Evolutionary conservation across 2,113 vertebrate genomes (phyloP), one percentile per base, ranked within the genome.

Genomic region (Chamaetylas fuelleborni): DNA sequence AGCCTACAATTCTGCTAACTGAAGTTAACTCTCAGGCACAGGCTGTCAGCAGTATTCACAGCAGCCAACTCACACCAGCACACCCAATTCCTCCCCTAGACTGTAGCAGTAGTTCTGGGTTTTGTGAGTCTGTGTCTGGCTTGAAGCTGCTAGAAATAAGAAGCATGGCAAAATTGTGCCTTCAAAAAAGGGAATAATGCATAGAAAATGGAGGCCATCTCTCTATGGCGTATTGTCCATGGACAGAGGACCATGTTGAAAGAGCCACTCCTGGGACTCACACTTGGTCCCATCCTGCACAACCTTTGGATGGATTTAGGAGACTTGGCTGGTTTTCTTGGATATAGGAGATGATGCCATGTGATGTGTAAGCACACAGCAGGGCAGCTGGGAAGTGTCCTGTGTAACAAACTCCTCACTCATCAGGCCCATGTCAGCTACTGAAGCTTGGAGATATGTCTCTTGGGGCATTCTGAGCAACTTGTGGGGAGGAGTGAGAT

Each of bases 21-120:
- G 11, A 29, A 65, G 33, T 19, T 19, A 56, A 28, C 15, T 61
- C 28, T 62, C 2, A 12, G 54, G 22, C 73, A 45, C 0, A 0
- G 38, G 33, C 57, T 51, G 36, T 62, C 15, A 58, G 61, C 25
- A 38, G n/a, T 4, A 7, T 42, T 65, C 53, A 47, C 9, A 62
- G 51, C 28, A 58, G 51, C 47, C 34, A 45, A 24, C 19, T 6
- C 20, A 72, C 51, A 77, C 6, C 40, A 71, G 34, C 12, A 19
- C 15, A 64, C 19, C 58, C 54, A 33, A 5, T 61, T 15, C 26
- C 16, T 77, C n/a, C 45, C 18, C 76, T 40, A 69, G 28, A 48
- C 24, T n/a, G 26, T 31, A 64, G n/a, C 4, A 31, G 71, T 34
- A 79, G 58, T 14, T 76, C 40, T 78, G 78, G 36, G 17, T 18